A percentile compares a stretch with the other conserved stretches of the same genome.
Evolutionary conservation across 2,888 invertebrate species (phyloP).

Genomic region (Cantharis lateralis): DNA sequence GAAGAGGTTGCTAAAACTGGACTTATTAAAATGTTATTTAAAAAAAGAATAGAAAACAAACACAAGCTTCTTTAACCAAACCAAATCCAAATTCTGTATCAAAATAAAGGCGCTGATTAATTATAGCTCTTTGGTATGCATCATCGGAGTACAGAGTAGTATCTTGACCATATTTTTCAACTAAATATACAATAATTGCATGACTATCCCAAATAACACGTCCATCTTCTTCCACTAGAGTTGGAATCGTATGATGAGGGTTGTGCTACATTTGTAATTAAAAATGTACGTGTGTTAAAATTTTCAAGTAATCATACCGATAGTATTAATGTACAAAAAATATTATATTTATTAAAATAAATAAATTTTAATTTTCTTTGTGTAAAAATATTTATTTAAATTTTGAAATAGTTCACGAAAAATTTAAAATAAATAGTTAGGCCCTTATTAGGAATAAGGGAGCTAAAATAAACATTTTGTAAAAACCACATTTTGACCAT

Average conservation of each 20-base stretch:
- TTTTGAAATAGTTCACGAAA: too few relatives aligned
- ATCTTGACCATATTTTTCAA: slow-evolving; percentile 60
- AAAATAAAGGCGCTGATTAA: slow-evolving; percentile 60
- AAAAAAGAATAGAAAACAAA: slow-evolving; percentile 45
- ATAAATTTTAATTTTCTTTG: too few relatives aligned
- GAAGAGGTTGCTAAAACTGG: slow-evolving; percentile 36
- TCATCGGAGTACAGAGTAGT: slow-evolving; percentile 61
- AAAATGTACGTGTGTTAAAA: too few relatives aligned
- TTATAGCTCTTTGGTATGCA: slow-evolving; percentile 54
- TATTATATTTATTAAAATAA: too few relatives aligned
- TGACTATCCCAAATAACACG: slow-evolving; percentile 67
- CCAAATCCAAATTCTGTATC: slow-evolving; percentile 58
- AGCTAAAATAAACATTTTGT: too few relatives aligned
- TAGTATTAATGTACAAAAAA: too few relatives aligned
- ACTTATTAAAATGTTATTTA: slow-evolving; percentile 41
- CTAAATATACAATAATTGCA: slow-evolving; percentile 65
- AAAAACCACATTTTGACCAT: too few relatives aligned
- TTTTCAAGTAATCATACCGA: too few relatives aligned
- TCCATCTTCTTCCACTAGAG: slow-evolving; percentile 56
- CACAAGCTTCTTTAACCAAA: slow-evolving; percentile 57
- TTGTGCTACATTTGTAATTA: background rate
- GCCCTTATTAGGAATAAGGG: too few relatives aligned
- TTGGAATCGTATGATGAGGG: slow-evolving; percentile 64
- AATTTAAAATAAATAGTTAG: too few relatives aligned
- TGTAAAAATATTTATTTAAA: too few relatives aligned